Percentiles rank a stretch among this genome's conserved stretches.
Evolutionary conservation across 2,888 invertebrate genomes (phyloP).

Genomic region (Torymus tubicola): DNA sequence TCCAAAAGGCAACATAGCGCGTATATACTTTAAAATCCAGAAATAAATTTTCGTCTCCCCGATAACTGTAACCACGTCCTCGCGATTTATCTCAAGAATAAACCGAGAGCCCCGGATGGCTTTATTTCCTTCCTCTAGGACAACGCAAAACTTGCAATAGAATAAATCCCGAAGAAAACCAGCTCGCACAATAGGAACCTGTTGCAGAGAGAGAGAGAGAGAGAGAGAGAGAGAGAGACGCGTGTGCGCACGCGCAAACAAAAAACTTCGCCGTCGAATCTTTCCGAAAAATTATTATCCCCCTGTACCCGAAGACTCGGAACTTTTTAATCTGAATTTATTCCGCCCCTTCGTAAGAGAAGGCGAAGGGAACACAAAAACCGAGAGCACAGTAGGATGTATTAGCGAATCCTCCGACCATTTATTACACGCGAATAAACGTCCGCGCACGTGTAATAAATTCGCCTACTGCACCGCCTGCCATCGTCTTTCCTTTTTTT

Average conservation of each 20-base stretch:
- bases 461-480: constrained; percentile 14
- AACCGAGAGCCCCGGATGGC: too few relatives aligned
- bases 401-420: constrained; percentile 51
- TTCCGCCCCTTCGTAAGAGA: background rate
- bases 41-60: too few relatives aligned
- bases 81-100: too few relatives aligned
- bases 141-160: too few relatives aligned
- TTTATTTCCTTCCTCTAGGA: too few relatives aligned
- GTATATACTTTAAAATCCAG: too few relatives aligned
- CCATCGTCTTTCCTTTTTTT: background rate
- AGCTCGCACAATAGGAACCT: background rate
- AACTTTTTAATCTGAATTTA: constrained; percentile 45
- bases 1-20: too few relatives aligned
- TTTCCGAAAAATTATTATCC: background rate
- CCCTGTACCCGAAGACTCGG: background rate
- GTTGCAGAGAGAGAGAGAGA: background rate
- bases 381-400: constrained; percentile 28
- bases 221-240: too few relatives aligned
- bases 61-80: too few relatives aligned
- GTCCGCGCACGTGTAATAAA: constrained; percentile 49
- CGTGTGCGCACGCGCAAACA: background rate
- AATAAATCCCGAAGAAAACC: background rate
- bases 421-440: constrained; percentile 53
- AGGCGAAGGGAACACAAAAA: background rate
- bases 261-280: constrained; percentile 3